phyloP scores from a whole-genome alignment of 2,888 invertebrate genomes.

The Steinernema carpocapsae region DNA sequence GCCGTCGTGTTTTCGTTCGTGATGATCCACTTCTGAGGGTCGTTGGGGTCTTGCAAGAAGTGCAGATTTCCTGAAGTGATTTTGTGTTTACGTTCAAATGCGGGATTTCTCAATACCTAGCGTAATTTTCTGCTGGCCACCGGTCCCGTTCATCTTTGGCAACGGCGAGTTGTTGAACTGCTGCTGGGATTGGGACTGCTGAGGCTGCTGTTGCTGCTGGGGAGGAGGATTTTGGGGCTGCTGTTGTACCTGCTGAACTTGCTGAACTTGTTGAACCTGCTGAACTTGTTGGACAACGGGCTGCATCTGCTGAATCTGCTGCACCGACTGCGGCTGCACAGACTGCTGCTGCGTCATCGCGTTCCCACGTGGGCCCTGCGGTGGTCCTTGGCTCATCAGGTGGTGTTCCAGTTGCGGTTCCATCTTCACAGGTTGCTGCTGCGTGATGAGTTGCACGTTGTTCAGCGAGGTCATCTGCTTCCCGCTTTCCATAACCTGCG shows the following conservation, averaged over 20 bases:
- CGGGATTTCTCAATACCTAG: conserved; percentile 47
- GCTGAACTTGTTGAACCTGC: conserved; percentile 39
- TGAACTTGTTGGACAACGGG: conserved; percentile 37
- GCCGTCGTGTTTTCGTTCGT: conserved; percentile 57
- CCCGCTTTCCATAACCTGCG: conserved; percentile 30
- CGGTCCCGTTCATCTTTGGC: conserved; percentile 20
- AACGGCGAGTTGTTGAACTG: conserved; percentile 22
- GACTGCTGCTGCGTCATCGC: conserved; percentile 16
- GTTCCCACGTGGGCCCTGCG: background rate
- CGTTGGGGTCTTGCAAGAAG: conserved; percentile 82
- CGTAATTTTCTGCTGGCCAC: conserved; percentile 60
- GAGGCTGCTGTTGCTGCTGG: background rate
- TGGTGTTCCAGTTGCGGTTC: conserved; percentile 35
- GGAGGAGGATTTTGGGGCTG: conserved; percentile 37
- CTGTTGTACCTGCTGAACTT: conserved; percentile 42
- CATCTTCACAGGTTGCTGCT: conserved; percentile 32
- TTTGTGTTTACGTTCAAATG: background rate
- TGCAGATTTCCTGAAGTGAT: conserved; percentile 73
- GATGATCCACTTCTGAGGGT: conserved; percentile 80
- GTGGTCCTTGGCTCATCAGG: conserved; percentile 11
- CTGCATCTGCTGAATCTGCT: conserved; percentile 44
- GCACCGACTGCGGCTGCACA: conserved; percentile 31
- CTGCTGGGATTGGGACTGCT: conserved; percentile 36
- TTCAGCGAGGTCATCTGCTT: conserved; percentile 45
- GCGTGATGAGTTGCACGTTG: conserved; percentile 39